Base-by-base conservation (phyloP, 2,888 invertebrate genomes). In the Erannis defoliaria region DNA sequence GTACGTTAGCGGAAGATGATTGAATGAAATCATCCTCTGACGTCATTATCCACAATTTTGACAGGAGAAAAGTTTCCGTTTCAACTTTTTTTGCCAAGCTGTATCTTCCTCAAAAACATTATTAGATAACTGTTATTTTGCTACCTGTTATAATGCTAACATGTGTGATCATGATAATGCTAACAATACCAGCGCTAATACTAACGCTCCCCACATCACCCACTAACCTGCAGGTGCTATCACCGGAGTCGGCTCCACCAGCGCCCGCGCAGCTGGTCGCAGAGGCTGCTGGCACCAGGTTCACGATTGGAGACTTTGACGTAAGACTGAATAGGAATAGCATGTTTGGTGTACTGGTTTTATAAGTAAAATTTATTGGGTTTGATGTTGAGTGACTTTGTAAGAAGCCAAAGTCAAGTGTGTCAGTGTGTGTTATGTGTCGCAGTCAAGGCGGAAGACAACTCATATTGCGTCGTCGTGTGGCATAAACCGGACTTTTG, bases 231-330 rank as follows among this genome's bases (percentile, higher is more conserved):
- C 81, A 95, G 95, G 94, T 94, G 80, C 85, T 94, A 83, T 95
- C 95, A 61, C 95, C 95, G 81, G 90, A 85, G 75, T 78, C 68
- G 38, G 89, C 88, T 57, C 93, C 94, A 78, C 94, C 94, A 60
- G 94, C 94, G 81, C 94, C 94, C 65, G 94, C 95, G 74, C 94
- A 94, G 81, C 89, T 94, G 68, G 88, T 90, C 26, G 91, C 91
- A 1, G 90, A 89, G 14, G 89, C 89, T 12, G 89, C 87, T 9
- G 85, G 75, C 43, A 94, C 94, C 78, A 93, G 90, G 81, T 96
- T 96, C 92, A 96, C 95, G 84, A 96, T 96, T 79, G 96, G 96
- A 79, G 96, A 96, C 88, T 96, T 95, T 87, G 96, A 96, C 88
- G 96, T 96, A 94, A 95, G 95, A 46, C 51, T 33, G 95, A 42